Percentiles rank a stretch among this genome's conserved stretches.
phyloP scores from a whole-genome alignment of 2,113 vertebrate genomes.

The Python bivittatus region DNA sequence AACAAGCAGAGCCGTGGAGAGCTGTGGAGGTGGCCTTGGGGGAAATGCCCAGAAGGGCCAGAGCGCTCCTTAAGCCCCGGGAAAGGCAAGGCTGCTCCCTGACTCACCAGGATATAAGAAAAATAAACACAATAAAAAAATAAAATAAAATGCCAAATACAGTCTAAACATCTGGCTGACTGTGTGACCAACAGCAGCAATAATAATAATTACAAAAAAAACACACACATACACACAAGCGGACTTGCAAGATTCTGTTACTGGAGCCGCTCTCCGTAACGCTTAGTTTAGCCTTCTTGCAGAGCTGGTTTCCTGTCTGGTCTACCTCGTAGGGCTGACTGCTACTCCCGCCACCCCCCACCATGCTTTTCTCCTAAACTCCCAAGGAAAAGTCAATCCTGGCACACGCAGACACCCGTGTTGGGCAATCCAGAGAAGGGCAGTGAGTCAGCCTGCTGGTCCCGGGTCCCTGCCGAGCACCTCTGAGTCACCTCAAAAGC shows the following conservation, averaged over 20 bases:
- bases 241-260: background rate
- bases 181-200: too few relatives aligned
- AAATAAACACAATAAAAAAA: too few relatives aligned
- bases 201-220: too few relatives aligned
- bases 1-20: too few relatives aligned
- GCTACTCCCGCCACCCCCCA: background rate
- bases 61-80: background rate
- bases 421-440: background rate
- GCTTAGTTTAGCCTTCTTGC: background rate
- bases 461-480: background rate
- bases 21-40: background rate
- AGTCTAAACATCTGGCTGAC: too few relatives aligned
- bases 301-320: background rate
- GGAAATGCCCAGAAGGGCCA: background rate
- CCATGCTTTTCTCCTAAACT: background rate
- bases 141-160: too few relatives aligned
- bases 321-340: background rate
- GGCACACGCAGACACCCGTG: background rate
- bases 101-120: background rate
- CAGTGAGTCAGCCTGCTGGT: background rate
- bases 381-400: background rate
- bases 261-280: background rate
- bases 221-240: too few relatives aligned
- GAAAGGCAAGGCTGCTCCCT: background rate
- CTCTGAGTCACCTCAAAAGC: background rate